Base-by-base conservation (phyloP, 2,888 invertebrate species). In the Andricus curvator region DNA sequence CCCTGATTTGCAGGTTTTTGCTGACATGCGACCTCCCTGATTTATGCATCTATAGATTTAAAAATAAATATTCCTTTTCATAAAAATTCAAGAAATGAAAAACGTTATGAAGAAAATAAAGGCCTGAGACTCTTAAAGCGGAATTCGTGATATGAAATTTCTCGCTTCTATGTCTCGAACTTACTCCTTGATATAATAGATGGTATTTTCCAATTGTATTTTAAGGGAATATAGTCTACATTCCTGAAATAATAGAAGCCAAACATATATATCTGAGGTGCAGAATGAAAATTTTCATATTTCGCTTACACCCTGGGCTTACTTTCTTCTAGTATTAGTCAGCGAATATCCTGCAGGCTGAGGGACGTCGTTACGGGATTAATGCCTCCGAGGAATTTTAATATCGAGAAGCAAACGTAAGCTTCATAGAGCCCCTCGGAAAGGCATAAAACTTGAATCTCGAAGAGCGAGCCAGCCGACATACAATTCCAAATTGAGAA, bases 321-420 rank as follows among this genome's bases (percentile, higher is more conserved):
- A 25, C 25, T 62, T 62, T 62, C 62, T 62, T 25, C 62, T 62
- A 25, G 25, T 25, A 25, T 25, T 15, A 62, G 25, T 62, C 25
- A 62, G 22, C 62, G 25, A 62, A 62, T 62, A 62, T 62, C 62
- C 62, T 62, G 25, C 13, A 62, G 62, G 62, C 62, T 62, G 25
- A 62, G 62, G 62, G 62, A 62, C 15, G 25, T 62, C 15, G 25
- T 62, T 62, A 62, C 62, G 62, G 62, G 62, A 25, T 62, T 62
- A 62, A 62, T 62, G 25, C 62, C 25, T 62, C 62, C 25, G 4
- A 25, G 62, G 62, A 62, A 62, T 62, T 62, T 62, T 62, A 62
- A 62, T 62, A 62, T 62, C 25, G 25, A 62, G 62, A 62, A 62
- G 62, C 62, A 25, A 62, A 62, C 25, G 62, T 62, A 62, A 25